These are phyloP conservation scores for Aurelia coerulea DNA, from an alignment of 30 jellyfish, hydroid and myxozoan genomes.

Conservation along the genomic window DNA sequence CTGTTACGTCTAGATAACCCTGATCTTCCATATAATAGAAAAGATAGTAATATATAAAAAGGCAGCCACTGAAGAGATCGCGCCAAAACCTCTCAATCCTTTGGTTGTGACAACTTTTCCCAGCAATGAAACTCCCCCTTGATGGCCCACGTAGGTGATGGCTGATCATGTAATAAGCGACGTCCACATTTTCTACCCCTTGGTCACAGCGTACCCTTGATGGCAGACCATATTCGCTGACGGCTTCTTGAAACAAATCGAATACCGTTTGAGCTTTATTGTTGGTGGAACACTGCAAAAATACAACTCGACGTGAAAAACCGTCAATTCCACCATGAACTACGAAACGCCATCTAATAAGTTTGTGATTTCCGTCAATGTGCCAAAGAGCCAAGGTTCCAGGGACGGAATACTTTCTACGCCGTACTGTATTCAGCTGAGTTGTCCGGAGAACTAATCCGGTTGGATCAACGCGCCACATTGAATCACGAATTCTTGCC, in stretches of 20 bases:
- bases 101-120: slow-evolving; percentile 66
- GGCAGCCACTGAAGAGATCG: too few species aligned
- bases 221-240: slow-evolving; percentile 26
- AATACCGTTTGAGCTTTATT: slow-evolving; percentile 28
- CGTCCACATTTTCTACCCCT: slow-evolving; percentile 60
- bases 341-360: slow-evolving; percentile 49
- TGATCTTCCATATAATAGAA: too few species aligned
- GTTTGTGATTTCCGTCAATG: slow-evolving; percentile 46
- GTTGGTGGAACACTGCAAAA: slow-evolving; percentile 15
- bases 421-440: too few species aligned
- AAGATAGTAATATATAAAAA: too few species aligned
- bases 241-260: not conserved
- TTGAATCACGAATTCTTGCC: too few species aligned
- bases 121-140: slow-evolving; percentile 54
- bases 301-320: slow-evolving; percentile 22
- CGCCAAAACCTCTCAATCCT: too few species aligned
- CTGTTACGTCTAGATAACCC: not conserved
- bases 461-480: too few species aligned
- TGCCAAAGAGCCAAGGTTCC: too few species aligned
- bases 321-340: slow-evolving; percentile 59
- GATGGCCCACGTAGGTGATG: slow-evolving; percentile 49
- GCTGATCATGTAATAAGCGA: slow-evolving; percentile 32
- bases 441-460: too few species aligned
- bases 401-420: too few species aligned
- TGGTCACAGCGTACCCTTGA: slow-evolving; percentile 49